Base-by-base conservation (phyloP, 2,113 vertebrate genomes). In the Sprattus sprattus region DNA sequence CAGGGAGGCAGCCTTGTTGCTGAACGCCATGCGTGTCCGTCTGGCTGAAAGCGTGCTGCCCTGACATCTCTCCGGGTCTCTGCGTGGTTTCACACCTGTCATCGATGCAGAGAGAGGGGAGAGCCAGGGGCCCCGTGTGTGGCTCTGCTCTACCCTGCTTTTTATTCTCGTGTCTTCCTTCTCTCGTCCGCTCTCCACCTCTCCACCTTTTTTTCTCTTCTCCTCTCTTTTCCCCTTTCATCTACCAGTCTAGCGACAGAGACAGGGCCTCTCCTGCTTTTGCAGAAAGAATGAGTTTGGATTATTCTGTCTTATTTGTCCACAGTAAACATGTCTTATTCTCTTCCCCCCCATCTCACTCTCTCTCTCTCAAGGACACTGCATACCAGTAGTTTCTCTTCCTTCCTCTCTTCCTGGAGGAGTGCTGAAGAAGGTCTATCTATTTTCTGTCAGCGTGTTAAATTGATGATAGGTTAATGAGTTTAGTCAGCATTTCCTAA, bases 61-160 rank as follows among this genome's bases (percentile, higher is more conserved):
- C 84, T 93, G 93, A 94, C 91, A 92, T 94, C 94, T 95, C 93
- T 93, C 87, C 87, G 88, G 89, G 92, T 60, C 91, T 82, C 83
- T 71, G 83, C 46, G 16, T 93, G 20, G 18, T 20, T 60, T 60
- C 54, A 60, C 18, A 60, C 54, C 54, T 60, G 54, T 60, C 54
- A 60, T 60, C 4, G 20, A 67, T 11, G n/a, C 9, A 32, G 82
- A 32, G 25, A 4, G 52, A 16, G 39, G 47, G 50, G 81, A 82
- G 89, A 86, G 64, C 22, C 22, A 28, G 71, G 28, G 32, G 39
- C 71, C 71, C 0, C 71, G 44, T 10, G 32, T 78, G 71, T 78
- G 71, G 28, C 32, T 39, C 71, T 44, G 13, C 28, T 39, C 71
- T 11, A 32, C 15, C 28, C 16, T 78, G 32, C 71, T 78, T 39